phyloP scores from a whole-genome alignment of 2,888 invertebrate species.

The Plagodis dolabraria region DNA sequence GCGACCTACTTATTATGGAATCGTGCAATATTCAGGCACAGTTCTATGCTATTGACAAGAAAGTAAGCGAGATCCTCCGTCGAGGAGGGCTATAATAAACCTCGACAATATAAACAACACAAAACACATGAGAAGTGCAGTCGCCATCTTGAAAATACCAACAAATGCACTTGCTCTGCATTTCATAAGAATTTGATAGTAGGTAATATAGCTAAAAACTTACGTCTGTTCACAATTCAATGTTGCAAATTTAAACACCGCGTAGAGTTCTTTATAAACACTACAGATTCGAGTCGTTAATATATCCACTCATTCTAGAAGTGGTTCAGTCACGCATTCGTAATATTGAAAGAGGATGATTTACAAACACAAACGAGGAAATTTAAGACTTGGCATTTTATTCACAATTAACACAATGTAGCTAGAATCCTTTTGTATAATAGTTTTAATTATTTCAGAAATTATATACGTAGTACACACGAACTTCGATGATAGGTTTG shows the following conservation, averaged over 20 bases:
- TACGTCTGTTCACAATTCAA: conserved; percentile 57
- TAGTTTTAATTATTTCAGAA: too few relatives aligned
- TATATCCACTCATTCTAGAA: too few relatives aligned
- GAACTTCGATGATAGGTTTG: too few relatives aligned
- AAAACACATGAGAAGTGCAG: conserved; percentile 47
- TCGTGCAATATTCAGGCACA: conserved; percentile 17
- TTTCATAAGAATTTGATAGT: conserved; percentile 3
- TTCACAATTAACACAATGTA: too few relatives aligned
- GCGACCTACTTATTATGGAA: conserved; percentile 39
- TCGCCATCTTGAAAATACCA: conserved; percentile 70
- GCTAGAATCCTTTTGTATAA: too few relatives aligned
- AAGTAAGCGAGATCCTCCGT: conserved; percentile 27
- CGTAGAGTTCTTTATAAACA: conserved; percentile 13
- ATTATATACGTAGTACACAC: too few relatives aligned
- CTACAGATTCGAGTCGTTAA: not conserved
- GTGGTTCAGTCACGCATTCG: too few relatives aligned
- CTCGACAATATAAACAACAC: conserved; percentile 54
- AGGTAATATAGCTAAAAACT: conserved; percentile 50
- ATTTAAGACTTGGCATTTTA: too few relatives aligned
- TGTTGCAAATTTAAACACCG: conserved; percentile 5
- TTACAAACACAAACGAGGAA: too few relatives aligned
- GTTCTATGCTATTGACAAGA: conserved; percentile 4
- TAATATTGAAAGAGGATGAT: too few relatives aligned
- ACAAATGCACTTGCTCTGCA: conserved; percentile 32
- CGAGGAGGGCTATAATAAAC: conserved; percentile 28